These are phyloP conservation scores for Drosophila melanica DNA, from an alignment of 1,140 invertebrate species.

Conservation along the genomic window DNA sequence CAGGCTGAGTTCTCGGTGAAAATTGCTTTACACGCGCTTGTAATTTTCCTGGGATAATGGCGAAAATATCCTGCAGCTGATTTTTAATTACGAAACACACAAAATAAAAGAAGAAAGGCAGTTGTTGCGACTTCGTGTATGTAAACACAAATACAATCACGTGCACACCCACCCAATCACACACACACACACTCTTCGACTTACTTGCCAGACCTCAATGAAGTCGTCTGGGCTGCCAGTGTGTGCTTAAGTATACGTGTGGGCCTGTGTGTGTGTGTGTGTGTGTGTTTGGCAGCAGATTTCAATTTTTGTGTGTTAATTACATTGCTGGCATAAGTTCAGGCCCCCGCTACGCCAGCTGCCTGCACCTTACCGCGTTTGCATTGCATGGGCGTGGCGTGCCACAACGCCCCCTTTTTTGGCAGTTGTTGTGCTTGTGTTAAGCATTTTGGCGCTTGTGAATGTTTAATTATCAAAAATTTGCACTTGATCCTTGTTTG, in stretches of 20 bases:
- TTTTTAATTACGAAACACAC: constrained; percentile 79
- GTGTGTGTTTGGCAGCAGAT: constrained; percentile 64
- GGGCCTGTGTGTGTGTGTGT: constrained; percentile 40
- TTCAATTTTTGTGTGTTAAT: constrained; percentile 81
- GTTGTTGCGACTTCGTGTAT: constrained; percentile 69
- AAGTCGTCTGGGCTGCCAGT: constrained; percentile 52
- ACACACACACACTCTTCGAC: constrained; percentile 27
- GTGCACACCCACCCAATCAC: constrained; percentile 8
- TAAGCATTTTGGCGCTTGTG: constrained; percentile 77
- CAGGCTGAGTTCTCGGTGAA: constrained; percentile 27
- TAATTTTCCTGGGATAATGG: constrained; percentile 60
- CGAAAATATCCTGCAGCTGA: constrained; percentile 77
- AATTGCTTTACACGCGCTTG: constrained; percentile 55
- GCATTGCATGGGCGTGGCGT: constrained; percentile 49
- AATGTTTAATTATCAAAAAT: constrained; percentile 81
- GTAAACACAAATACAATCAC: constrained; percentile 54
- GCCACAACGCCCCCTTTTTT: constrained; percentile 14
- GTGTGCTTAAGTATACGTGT: constrained; percentile 29
- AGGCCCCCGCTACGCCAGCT: constrained; percentile 6
- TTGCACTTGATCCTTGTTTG: constrained; percentile 67
- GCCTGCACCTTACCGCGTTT: neutral
- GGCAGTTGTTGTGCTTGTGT: constrained; percentile 55
- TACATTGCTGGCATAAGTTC: constrained; percentile 75
- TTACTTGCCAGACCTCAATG: constrained; percentile 74
- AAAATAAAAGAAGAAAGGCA: constrained; percentile 60